A percentile compares a stretch with the other conserved stretches of the same genome.
These are phyloP conservation scores for Pollenia labialis DNA, from an alignment of 2,888 invertebrate genomes.

Conservation along the genomic window DNA sequence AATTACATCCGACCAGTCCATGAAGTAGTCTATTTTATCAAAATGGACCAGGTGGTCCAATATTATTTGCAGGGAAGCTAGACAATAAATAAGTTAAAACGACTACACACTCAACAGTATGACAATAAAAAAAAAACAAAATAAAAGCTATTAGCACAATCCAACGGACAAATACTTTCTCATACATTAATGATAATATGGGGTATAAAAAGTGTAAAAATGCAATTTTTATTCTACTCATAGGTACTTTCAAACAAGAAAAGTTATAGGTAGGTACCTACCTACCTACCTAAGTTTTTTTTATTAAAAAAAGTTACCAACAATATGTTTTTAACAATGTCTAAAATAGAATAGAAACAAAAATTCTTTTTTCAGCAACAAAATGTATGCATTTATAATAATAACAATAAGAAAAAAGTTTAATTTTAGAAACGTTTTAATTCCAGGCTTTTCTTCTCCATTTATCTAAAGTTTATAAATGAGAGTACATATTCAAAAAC, in stretches of 20 bases:
- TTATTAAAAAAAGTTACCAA: slow-evolving; percentile 61
- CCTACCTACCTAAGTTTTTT: too few relatives aligned
- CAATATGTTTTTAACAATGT: slow-evolving; percentile 59
- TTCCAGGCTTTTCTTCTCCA: slow-evolving; percentile 66
- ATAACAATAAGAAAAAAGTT: slow-evolving; percentile 55
- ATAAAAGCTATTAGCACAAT: slow-evolving; percentile 66
- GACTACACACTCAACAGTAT: slow-evolving; percentile 51
- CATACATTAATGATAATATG: slow-evolving; percentile 31
- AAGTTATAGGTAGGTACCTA: slow-evolving; percentile 4
- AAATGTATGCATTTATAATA: slow-evolving; percentile 34
- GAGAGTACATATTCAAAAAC: neutral
- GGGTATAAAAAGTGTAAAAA: neutral
- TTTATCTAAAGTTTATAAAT: slow-evolving; percentile 34
- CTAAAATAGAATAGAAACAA: slow-evolving; percentile 68
- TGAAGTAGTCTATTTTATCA: too few relatives aligned
- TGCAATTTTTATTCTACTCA: slow-evolving; percentile 36
- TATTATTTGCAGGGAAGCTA: too few relatives aligned
- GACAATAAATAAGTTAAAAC: slow-evolving; percentile 47
- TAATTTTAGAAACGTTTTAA: slow-evolving; percentile 70
- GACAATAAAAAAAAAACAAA: slow-evolving; percentile 21
- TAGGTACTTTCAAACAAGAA: neutral
- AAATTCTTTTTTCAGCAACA: slow-evolving; percentile 33
- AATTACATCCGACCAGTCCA: too few relatives aligned
- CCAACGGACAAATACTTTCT: slow-evolving; percentile 38
- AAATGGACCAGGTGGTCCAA: too few relatives aligned